Evolutionary conservation across 2,888 invertebrate species (phyloP), one percentile per base, ranked within the genome.

Genomic region (Ophonus ardosiacus): DNA sequence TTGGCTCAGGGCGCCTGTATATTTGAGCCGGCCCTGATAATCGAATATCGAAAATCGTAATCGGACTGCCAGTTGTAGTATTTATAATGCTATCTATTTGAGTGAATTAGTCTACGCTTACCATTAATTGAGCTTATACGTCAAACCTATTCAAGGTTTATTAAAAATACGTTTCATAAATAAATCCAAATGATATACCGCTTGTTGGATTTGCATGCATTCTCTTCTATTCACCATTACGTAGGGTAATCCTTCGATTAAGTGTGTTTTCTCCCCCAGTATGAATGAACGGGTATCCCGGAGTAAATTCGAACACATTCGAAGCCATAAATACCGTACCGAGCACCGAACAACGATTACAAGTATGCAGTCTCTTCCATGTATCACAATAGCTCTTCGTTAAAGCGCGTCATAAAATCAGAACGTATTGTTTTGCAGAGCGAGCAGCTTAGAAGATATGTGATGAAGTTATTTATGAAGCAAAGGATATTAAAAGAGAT

Each of bases 361-460:
- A 15, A 31, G 68, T 15, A 31, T 38, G 68, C 21, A 38, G 68
- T 13, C 68, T 68, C 40, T 38, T 68, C 68, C 68, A 68, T 68
- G 24, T 68, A 68, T 68, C 68, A 68, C 68, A 68, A 68, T 68
- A 68, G 68, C 68, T 68, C 68, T 68, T 68, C 68, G 68, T 68
- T 68, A 68, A 68, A 68, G 68, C 68, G 68, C 40, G 68, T 68
- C 68, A 68, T 68, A 68, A 68, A 68, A 68, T 68, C 68, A 68
- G 68, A 68, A 68, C 68, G 68, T 38, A 68, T 68, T 68, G 68
- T 68, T 68, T 68, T 68, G 38, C 43, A 51, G 31, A 31, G 31
- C 31, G 31, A 31, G 43, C 43, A 13, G 13, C 13, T 51, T 51
- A 51, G 10, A 51, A 51, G 43, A 51, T 51, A 51, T 31, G 43